These are phyloP conservation scores for Lutraria lutraria DNA, from an alignment of 2,888 invertebrate genomes.

Conservation along the genomic window DNA sequence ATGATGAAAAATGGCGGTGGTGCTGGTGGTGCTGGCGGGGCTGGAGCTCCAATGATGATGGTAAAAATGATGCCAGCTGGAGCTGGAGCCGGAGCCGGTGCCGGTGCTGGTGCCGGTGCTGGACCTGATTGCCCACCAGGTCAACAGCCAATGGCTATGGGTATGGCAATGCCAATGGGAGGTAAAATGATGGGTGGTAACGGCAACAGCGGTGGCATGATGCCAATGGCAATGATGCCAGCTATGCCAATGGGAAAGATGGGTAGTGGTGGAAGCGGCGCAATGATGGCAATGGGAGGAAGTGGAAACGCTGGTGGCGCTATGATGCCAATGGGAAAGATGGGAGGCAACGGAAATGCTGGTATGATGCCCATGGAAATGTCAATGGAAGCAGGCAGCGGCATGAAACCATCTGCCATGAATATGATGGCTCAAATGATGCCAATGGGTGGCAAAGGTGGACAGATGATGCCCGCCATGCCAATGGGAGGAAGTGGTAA, in stretches of 20 bases:
- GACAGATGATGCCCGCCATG: constrained; percentile 11
- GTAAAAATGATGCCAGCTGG: constrained; percentile 28
- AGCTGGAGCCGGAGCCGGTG: constrained; percentile 9
- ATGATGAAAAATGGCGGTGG: constrained; percentile 31
- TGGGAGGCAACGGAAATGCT: constrained; percentile 9
- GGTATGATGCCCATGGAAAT: constrained; percentile 39
- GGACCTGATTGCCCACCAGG: constrained; percentile 20
- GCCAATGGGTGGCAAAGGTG: constrained; percentile 27
- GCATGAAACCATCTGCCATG: constrained; percentile 24
- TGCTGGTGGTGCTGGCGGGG: constrained; percentile 3
- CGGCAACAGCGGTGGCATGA: constrained; percentile 15
- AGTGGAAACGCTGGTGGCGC: neutral
- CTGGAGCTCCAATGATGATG: constrained; percentile 15
- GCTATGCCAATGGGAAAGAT: constrained; percentile 28
- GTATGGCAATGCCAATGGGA: constrained; percentile 26
- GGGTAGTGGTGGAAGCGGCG: neutral
- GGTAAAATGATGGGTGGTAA: constrained; percentile 19
- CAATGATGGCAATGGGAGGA: constrained; percentile 26
- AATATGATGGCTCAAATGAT: constrained; percentile 33
- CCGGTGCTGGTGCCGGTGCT: neutral
- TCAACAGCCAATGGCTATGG: constrained; percentile 18
- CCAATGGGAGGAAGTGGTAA: constrained; percentile 4
- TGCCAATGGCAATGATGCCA: constrained; percentile 23
- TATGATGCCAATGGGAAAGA: constrained; percentile 34
- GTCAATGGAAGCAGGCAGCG: neutral